phyloP scores from a whole-genome alignment of 2,113 vertebrate species.

The Chelonoidis abingdonii region DNA sequence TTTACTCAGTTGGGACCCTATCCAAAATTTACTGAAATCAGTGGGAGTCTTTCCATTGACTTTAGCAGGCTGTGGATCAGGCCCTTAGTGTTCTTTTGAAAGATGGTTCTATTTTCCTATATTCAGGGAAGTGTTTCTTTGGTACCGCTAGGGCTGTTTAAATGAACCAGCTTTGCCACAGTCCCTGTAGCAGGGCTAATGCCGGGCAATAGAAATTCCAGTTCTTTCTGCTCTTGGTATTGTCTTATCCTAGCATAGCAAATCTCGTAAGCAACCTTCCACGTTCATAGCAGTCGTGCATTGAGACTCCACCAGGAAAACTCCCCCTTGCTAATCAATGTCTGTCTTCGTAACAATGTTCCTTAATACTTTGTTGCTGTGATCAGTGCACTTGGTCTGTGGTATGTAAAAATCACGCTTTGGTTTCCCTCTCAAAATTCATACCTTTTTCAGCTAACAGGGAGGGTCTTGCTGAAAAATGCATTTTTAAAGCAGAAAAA shows the following conservation, averaged over 20 bases:
- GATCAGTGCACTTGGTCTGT: neutral
- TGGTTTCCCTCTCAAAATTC: neutral
- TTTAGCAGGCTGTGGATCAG: neutral
- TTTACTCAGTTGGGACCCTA: neutral
- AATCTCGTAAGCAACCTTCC: neutral
- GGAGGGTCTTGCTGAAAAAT: slow-evolving; percentile 35
- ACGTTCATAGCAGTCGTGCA: neutral
- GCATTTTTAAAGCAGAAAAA: neutral
- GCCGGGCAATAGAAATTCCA: neutral
- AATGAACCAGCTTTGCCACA: neutral
- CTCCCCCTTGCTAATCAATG: neutral
- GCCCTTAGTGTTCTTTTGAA: neutral
- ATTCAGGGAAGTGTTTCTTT: neutral
- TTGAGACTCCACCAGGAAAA: neutral
- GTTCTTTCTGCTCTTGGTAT: neutral
- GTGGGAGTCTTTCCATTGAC: neutral
- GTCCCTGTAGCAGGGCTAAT: neutral
- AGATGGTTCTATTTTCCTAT: neutral
- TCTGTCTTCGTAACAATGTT: neutral
- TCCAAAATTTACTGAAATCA: neutral
- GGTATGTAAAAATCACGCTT: neutral
- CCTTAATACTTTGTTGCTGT: slow-evolving; percentile 14
- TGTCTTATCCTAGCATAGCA: neutral
- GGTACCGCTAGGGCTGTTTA: neutral
- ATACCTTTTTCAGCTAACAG: slow-evolving; percentile 11